These are phyloP conservation scores for Dryobotodes eremita DNA, from an alignment of 2,888 invertebrate species.

Conservation along the genomic window DNA sequence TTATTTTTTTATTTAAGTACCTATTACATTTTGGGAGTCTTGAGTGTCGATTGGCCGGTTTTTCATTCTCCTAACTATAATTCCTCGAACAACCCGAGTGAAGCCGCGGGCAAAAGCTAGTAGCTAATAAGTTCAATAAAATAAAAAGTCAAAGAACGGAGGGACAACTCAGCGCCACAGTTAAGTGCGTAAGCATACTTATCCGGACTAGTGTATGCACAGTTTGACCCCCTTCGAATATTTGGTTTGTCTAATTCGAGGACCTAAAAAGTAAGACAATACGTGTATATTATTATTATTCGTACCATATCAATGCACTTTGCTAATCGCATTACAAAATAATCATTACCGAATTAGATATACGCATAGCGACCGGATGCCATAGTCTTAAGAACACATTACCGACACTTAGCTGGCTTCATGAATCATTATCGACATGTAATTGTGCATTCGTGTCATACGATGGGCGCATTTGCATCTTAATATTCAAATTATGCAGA, in stretches of 20 bases:
- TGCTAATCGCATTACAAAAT: slow-evolving; percentile 46
- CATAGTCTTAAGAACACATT: slow-evolving; percentile 50
- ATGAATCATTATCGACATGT: slow-evolving; percentile 56
- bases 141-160: not conserved
- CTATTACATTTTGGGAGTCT: too few species aligned
- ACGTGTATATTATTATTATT: slow-evolving; percentile 37
- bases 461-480: slow-evolving; percentile 57
- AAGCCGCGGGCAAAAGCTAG: too few species aligned
- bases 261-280: slow-evolving; percentile 54
- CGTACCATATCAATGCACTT: slow-evolving; percentile 50
- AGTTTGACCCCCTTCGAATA: slow-evolving; percentile 44
- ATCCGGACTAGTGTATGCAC: slow-evolving; percentile 29
- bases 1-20: too few species aligned
- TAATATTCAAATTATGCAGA: slow-evolving; percentile 62
- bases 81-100: too few species aligned
- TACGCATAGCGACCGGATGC: slow-evolving; percentile 49
- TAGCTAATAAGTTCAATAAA: not conserved
- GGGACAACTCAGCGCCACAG: not conserved
- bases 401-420: slow-evolving; percentile 32
- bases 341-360: slow-evolving; percentile 37
- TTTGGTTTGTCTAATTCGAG: slow-evolving; percentile 34
- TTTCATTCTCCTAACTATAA: too few species aligned
- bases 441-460: slow-evolving; percentile 64
- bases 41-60: too few species aligned
- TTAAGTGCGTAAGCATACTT: slow-evolving; percentile 6